Conservation (phyloP, 2,888 invertebrate species). For the Drosophila birchii region DNA sequence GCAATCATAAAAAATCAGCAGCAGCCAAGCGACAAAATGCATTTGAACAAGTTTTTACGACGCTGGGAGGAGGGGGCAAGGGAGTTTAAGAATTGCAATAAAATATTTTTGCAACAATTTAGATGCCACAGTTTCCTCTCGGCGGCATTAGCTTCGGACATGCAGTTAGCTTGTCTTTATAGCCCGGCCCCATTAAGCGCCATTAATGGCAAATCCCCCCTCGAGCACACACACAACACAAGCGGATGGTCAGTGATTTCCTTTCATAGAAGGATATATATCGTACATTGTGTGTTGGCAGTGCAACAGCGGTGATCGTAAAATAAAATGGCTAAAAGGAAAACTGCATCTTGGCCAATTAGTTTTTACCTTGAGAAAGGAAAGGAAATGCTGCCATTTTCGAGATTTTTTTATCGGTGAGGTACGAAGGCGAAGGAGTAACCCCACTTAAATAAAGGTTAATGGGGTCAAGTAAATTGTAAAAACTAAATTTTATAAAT, state of each 20-base stretch:
- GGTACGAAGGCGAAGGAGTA: background rate
- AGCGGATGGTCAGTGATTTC: slow-evolving; percentile 60
- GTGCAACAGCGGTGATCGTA: slow-evolving; percentile 26
- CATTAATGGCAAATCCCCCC: slow-evolving; percentile 68
- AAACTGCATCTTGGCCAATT: slow-evolving; percentile 46
- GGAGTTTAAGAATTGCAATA: slow-evolving; percentile 71
- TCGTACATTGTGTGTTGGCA: slow-evolving; percentile 39
- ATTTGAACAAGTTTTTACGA: slow-evolving; percentile 75
- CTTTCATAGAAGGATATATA: slow-evolving; percentile 11
- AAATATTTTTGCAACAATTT: slow-evolving; percentile 78
- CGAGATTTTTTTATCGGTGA: background rate
- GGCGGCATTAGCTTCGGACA: slow-evolving; percentile 58
- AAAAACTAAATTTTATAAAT: background rate
- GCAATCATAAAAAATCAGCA: slow-evolving; percentile 75
- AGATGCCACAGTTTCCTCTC: slow-evolving; percentile 60
- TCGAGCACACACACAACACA: slow-evolving; percentile 7
- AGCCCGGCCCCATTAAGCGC: slow-evolving; percentile 65
- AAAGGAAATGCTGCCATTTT: background rate
- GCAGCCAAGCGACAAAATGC: slow-evolving; percentile 76
- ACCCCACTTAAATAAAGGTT: too few species aligned
- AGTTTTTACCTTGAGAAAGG: slow-evolving; percentile 38
- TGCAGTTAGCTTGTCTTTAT: slow-evolving; percentile 70
- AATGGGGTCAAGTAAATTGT: background rate
- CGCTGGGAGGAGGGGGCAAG: background rate
- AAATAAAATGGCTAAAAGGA: slow-evolving; percentile 35